Evolutionary conservation across 1,140 invertebrate species (phyloP), one percentile per base, ranked within the genome.

Genomic region (Charaxes varanes): DNA sequence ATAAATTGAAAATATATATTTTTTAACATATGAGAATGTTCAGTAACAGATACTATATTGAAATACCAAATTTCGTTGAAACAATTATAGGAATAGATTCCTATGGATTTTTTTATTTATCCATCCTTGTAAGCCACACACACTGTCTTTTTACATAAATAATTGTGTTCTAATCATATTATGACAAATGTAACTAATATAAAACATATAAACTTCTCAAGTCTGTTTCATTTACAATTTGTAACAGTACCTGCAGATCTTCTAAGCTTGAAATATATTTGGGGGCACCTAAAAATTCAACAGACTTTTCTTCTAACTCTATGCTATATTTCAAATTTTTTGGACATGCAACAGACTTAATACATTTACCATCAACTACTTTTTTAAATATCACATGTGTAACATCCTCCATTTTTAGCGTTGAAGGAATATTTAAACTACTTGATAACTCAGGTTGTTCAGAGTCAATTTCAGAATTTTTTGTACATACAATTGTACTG

Each of bases 141-240:
- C n/a, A n/a, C n/a, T n/a, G n/a, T n/a, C n/a, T n/a, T n/a, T n/a
- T n/a, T n/a, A n/a, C n/a, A n/a, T 31, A 17, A 36, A 36, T 36
- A 24, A 7, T 26, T n/a, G n/a, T n/a, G n/a, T n/a, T n/a, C n/a
- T n/a, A n/a, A n/a, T n/a, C n/a, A n/a, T n/a, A n/a, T n/a, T n/a
- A n/a, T n/a, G n/a, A n/a, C n/a, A 24, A 36, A 7, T 21, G 27
- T 17, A 34, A 38, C 56, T 62, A 74, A 48, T 76, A 63, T 41
- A 67, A 57, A 22, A 85, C 69, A 71, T 84, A 76, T 31, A 82
- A 69, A 61, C 79, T 83, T 31, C 67, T 57, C 28, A 82, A 56
- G 45, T 69, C 70, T 45, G 64, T 74, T 35, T 85, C 78, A 58
- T 85, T 73, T 31, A 85, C 84, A 53, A 85, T 85, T 60, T 85